Base-by-base conservation (phyloP, 92 coral and sea anemone genomes). In the Plumapathes pennacea region DNA sequence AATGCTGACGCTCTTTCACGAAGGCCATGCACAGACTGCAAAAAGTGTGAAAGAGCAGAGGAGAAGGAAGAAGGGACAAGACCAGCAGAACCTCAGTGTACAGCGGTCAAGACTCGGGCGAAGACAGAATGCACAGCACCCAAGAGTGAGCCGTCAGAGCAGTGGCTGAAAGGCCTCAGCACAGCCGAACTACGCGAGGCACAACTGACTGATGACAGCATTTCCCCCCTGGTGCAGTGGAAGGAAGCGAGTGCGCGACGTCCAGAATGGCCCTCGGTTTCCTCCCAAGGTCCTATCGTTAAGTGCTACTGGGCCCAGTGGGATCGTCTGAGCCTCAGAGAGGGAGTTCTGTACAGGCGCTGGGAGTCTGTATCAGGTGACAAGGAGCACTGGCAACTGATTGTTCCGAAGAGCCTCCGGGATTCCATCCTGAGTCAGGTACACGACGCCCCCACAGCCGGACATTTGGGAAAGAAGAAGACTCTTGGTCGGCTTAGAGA, bases 391-490 rank as follows among this genome's bases (percentile, higher is more conserved):
- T 46, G 42, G 68, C 71, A 50, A 8, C 62, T 71, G 11, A 44
- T 71, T 8, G 21, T 71, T 4, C 77, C 38, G 1, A 42, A 40
- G 38, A 1, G 34, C 25, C 14, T 50, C 3, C 30, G 38, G 10
- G 58, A 26, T 1, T 52, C 58, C 19, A 51, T 59, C 19, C 20
- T 71, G 26, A 5, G 6, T 14, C 60, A 57, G 27, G 48, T 59
- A 36, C 69, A 71, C 38, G 51, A 72, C 53, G 24, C 15, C n/a
- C 33, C 22, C 33, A 62, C 54, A 1, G 54, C 57, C 3, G 80
- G 80, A 18, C 80, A 50, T 24, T 52, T 72, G 0, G 80, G 80
- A 14, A 24, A 10, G 10, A 37, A 7, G 21, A 72, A 72, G 57
- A 72, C 80, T 25, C 0, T 30, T 0, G 64, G 15, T 12, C 38